Conservation (phyloP, 2,888 invertebrate species). For the Sminthurinus aureus region DNA sequence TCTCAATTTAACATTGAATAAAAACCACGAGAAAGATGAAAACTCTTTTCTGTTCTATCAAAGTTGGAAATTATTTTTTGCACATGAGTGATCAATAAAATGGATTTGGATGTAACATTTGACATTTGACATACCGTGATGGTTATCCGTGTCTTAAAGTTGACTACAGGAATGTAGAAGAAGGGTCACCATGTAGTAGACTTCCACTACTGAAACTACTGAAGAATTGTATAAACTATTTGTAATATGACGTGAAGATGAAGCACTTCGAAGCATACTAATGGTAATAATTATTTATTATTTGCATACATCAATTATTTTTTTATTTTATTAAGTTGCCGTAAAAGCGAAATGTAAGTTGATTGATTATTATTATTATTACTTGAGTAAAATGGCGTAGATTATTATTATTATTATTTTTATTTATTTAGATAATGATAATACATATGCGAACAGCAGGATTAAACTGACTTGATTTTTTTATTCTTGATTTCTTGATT, state of each 20-base stretch:
- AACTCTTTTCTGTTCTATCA: too few species aligned
- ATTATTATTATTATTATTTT: background rate
- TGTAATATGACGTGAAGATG: constrained; percentile 25
- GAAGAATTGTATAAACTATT: constrained; percentile 23
- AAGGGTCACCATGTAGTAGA: constrained; percentile 28
- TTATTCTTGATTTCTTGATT: too few species aligned
- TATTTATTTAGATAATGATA: too few species aligned
- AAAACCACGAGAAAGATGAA: too few species aligned
- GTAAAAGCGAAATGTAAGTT: background rate
- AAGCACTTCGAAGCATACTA: constrained; percentile 31
- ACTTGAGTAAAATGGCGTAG: background rate
- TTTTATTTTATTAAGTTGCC: background rate
- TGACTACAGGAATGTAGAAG: constrained; percentile 31
- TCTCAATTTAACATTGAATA: too few species aligned
- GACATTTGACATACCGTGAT: constrained; percentile 46
- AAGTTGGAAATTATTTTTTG: too few species aligned
- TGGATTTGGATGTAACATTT: too few species aligned
- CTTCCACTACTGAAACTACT: constrained; percentile 29
- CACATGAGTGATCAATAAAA: too few species aligned
- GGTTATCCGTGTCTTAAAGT: constrained; percentile 46
- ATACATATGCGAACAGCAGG: too few species aligned
- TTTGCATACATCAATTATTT: constrained; percentile 7
- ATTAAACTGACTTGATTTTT: too few species aligned
- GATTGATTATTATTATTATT: background rate
- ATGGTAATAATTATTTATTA: background rate